Evolutionary conservation across 2,888 invertebrate genomes (phyloP).

Genomic region (Drosophila formosana): DNA sequence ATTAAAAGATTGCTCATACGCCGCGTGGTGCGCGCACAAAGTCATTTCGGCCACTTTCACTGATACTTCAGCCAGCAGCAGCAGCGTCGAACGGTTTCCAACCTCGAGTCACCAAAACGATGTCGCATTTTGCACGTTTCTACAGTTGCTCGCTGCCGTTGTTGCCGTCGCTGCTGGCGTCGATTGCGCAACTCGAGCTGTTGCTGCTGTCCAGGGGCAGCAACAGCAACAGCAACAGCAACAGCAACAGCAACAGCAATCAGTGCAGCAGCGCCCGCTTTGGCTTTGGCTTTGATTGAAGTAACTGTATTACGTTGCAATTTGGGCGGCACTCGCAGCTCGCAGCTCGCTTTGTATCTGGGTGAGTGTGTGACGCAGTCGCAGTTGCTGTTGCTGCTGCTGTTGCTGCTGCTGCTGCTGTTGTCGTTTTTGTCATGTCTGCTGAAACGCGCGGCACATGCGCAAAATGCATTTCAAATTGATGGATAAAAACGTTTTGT

Average conservation of each 20-base stretch:
- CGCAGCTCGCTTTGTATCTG: conserved; percentile 55
- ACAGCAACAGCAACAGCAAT: conserved; percentile 33
- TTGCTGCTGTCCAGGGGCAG: conserved; percentile 15
- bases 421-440: conserved; percentile 68
- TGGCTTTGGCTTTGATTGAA: conserved; percentile 45
- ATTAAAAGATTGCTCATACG: conserved; percentile 71
- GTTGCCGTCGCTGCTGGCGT: conserved; percentile 18
- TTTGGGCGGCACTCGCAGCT: conserved; percentile 32
- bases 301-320: conserved; percentile 57
- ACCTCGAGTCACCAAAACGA: conserved; percentile 50
- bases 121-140: conserved; percentile 58
- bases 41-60: conserved; percentile 70
- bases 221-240: conserved; percentile 28
- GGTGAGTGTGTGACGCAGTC: conserved; percentile 74
- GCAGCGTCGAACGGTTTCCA: conserved; percentile 48
- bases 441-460: conserved; percentile 42
- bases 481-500: conserved; percentile 55
- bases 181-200: conserved; percentile 62
- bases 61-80: conserved; percentile 58
- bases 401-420: background rate
- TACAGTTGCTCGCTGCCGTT: conserved; percentile 26
- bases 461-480: conserved; percentile 53
- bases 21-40: conserved; percentile 51
- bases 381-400: conserved; percentile 10
- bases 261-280: conserved; percentile 27